These are phyloP conservation scores for Cheilosia urbana DNA, from an alignment of 2,888 invertebrate species.

Conservation along the genomic window DNA sequence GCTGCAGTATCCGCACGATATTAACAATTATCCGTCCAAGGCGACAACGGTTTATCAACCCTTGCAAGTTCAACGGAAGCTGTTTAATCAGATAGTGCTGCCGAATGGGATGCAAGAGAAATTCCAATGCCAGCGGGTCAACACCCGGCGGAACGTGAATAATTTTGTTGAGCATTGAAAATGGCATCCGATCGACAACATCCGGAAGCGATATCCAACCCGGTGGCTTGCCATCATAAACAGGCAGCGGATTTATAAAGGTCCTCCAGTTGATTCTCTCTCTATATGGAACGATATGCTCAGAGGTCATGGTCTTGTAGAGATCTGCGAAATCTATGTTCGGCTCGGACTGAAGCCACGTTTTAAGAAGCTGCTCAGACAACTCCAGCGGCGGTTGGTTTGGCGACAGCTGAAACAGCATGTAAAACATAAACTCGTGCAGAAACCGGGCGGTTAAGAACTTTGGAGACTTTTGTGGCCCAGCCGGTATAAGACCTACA, in stretches of 20 bases:
- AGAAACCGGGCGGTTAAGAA: slow-evolving; percentile 87
- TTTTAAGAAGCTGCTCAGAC: slow-evolving; percentile 77
- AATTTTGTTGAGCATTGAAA: slow-evolving; percentile 88
- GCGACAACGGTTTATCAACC: slow-evolving; percentile 79
- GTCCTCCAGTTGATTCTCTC: slow-evolving; percentile 88
- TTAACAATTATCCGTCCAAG: slow-evolving; percentile 80
- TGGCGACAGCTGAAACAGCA: slow-evolving; percentile 86
- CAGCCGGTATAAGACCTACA: slow-evolving; percentile 37
- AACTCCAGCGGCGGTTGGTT: slow-evolving; percentile 78
- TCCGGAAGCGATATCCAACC: slow-evolving; percentile 91
- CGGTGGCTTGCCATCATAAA: slow-evolving; percentile 85
- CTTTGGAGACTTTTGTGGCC: slow-evolving; percentile 84
- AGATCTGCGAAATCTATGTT: slow-evolving; percentile 84
- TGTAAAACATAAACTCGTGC: slow-evolving; percentile 89
- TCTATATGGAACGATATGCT: slow-evolving; percentile 79
- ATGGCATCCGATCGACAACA: slow-evolving; percentile 88
- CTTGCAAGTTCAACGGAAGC: slow-evolving; percentile 83
- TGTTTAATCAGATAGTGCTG: slow-evolving; percentile 87
- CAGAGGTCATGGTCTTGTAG: slow-evolving; percentile 80
- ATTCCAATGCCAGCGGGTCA: slow-evolving; percentile 85
- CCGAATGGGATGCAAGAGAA: slow-evolving; percentile 88
- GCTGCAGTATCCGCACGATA: slow-evolving; percentile 86
- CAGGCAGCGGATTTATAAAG: slow-evolving; percentile 88
- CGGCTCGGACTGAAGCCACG: slow-evolving; percentile 81
- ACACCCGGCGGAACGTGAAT: slow-evolving; percentile 86